Evolutionary conservation across 2,888 invertebrate genomes (phyloP).

Genomic region (Agonum fuliginosum): DNA sequence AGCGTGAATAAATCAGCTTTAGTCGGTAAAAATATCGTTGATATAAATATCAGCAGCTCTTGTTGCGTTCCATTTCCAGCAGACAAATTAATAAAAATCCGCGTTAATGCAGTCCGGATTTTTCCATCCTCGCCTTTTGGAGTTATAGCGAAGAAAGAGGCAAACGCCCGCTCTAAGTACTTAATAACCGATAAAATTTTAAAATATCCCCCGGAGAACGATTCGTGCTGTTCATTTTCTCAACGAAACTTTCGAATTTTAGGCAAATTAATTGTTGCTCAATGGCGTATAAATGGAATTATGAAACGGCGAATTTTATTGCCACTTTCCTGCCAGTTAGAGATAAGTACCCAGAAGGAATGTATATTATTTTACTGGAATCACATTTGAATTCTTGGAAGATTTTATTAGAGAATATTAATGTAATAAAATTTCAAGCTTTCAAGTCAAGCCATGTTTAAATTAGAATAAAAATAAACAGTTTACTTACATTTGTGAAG

Average conservation of each 20-base stretch:
- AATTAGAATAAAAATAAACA: too few relatives aligned
- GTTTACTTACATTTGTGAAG: too few relatives aligned
- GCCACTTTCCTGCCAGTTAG: conserved; percentile 19
- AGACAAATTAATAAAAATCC: conserved; percentile 18
- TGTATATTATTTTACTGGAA: conserved; percentile 36
- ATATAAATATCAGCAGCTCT: conserved; percentile 14
- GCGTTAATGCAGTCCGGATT: conserved; percentile 10
- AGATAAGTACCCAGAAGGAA: conserved; percentile 34
- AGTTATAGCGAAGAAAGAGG: conserved; percentile 4
- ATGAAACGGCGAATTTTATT: conserved; percentile 30
- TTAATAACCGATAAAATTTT: conserved; percentile 51
- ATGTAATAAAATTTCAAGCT: too few relatives aligned
- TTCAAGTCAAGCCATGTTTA: too few relatives aligned
- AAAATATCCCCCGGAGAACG: conserved; percentile 45
- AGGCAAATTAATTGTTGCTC: conserved; percentile 43
- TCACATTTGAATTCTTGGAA: conserved; percentile 16
- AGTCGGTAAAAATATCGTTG: too few relatives aligned
- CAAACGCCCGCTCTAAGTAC: conserved; percentile 20
- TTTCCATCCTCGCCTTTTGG: conserved; percentile 31
- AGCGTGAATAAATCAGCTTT: too few relatives aligned
- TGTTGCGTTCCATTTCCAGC: not conserved
- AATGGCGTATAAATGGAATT: conserved; percentile 40
- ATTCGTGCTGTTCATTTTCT: conserved; percentile 48
- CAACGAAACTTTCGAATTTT: conserved; percentile 42
- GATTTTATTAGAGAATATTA: too few relatives aligned